Conservation (phyloP, 2,797 vertebrate genomes). For the Agapornis canus region DNA sequence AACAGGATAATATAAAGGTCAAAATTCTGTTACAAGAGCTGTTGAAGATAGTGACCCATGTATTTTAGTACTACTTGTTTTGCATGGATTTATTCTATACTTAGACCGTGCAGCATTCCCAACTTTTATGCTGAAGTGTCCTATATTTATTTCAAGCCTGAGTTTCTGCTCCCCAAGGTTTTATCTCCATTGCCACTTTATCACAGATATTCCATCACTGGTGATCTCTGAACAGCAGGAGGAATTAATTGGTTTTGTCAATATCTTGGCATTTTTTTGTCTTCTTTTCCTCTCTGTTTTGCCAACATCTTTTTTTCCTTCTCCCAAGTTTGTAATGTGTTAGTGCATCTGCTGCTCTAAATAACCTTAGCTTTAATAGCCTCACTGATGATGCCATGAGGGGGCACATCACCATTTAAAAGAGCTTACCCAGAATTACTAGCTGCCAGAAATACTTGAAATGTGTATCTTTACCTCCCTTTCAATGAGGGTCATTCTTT, state of each 20-base stretch:
- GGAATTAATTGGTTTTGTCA: not conserved
- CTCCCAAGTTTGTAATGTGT: not conserved
- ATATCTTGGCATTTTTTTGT: not conserved
- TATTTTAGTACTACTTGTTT: not conserved
- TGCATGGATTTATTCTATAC: not conserved
- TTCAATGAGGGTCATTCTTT: slow-evolving; percentile 8
- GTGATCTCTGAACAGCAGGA: not conserved
- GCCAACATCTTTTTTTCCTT: not conserved
- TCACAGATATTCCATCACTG: not conserved
- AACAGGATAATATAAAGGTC: not conserved
- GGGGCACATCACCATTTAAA: slow-evolving; percentile 30
- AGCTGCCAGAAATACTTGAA: slow-evolving; percentile 8
- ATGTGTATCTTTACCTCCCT: not conserved
- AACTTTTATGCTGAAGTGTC: not conserved
- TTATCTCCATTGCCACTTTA: slow-evolving; percentile 31
- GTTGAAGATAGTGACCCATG: not conserved
- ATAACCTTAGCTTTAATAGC: slow-evolving; percentile 32
- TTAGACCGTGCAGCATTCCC: not conserved
- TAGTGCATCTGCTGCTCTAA: not conserved
- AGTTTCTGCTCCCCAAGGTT: slow-evolving; percentile 9
- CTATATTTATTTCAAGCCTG: not conserved
- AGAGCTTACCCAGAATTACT: slow-evolving; percentile 18
- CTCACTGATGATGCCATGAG: slow-evolving; percentile 44
- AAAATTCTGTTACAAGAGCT: not conserved
- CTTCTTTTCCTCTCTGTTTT: not conserved